Conservation (phyloP, 2,113 vertebrate species). For the Catharus fuscescens region DNA sequence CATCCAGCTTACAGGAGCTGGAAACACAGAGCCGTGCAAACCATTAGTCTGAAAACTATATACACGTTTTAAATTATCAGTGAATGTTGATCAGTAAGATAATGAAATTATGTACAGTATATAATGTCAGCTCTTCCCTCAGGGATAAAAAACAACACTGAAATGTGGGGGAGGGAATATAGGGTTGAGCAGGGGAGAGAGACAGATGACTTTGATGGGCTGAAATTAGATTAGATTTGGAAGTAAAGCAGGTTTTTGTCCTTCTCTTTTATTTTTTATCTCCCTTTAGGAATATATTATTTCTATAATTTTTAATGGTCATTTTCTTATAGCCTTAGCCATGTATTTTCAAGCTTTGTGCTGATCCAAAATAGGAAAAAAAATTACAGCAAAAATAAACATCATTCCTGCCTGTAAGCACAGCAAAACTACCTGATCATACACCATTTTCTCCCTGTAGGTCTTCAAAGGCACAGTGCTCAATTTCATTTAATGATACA, state of each 20-base stretch:
- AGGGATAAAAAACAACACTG: not conserved
- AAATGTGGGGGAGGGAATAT: not conserved
- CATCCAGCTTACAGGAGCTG: not conserved
- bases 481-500: not conserved
- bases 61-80: not conserved
- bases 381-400: not conserved
- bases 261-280: not conserved
- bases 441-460: not conserved
- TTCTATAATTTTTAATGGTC: not conserved
- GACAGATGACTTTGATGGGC: not conserved
- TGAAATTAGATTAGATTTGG: not conserved
- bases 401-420: not conserved
- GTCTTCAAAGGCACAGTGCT: not conserved
- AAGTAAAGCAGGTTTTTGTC: not conserved
- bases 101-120: not conserved
- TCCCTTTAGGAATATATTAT: not conserved
- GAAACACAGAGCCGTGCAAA: not conserved
- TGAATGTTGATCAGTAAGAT: not conserved
- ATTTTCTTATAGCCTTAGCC: not conserved
- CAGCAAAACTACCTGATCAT: not conserved
- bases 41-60: not conserved
- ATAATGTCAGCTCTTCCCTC: not conserved
- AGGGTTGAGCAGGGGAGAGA: not conserved
- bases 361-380: not conserved
- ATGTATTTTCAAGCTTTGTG: not conserved